Percentiles rank a stretch among this genome's conserved stretches.
Conservation (phyloP, 2,113 vertebrate genomes). For the Stigmatopora argus region DNA sequence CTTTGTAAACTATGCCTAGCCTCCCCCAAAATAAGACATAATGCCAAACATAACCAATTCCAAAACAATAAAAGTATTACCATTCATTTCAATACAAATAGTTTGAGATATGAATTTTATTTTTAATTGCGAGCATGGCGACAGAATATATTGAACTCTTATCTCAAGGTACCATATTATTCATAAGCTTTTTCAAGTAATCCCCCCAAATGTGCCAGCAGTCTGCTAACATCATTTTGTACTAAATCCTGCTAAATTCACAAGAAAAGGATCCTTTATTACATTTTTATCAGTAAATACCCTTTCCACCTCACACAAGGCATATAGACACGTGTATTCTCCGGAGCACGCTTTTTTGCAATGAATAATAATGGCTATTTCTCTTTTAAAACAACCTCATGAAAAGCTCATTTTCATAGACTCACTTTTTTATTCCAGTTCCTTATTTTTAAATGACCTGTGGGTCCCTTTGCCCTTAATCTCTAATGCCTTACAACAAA, state of each 20-base stretch:
- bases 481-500: conserved; percentile 34
- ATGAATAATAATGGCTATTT: conserved; percentile 22
- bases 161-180: background rate
- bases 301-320: conserved; percentile 3
- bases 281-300: conserved; percentile 1
- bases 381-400: conserved; percentile 11
- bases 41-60: too few species aligned
- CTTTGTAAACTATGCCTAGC: too few species aligned
- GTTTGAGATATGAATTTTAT: too few species aligned
- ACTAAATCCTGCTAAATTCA: conserved; percentile 6
- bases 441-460: conserved; percentile 42
- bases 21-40: too few species aligned
- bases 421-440: conserved; percentile 29
- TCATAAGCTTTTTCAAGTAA: background rate
- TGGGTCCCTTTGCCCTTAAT: conserved; percentile 37
- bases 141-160: background rate
- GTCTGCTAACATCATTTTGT: background rate
- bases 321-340: background rate
- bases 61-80: too few species aligned
- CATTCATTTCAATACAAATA: too few species aligned
- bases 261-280: conserved; percentile 7
- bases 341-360: background rate
- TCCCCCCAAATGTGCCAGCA: background rate
- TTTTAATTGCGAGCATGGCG: too few species aligned
- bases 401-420: conserved; percentile 25